Evolutionary conservation across 2,888 invertebrate genomes (phyloP).

Genomic region (Papilio demoleus): DNA sequence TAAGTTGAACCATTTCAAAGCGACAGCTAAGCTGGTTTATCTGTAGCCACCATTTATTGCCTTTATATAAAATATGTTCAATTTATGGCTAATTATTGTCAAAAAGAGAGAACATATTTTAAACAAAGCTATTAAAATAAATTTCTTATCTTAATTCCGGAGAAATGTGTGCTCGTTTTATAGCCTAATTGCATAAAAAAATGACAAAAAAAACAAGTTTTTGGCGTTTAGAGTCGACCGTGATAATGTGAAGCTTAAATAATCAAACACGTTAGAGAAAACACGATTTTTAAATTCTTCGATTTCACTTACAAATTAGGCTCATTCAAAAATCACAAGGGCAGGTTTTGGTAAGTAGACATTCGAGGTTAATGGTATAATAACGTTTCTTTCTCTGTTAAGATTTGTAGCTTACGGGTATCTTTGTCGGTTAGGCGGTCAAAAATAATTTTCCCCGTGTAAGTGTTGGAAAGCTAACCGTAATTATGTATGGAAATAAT

Average conservation of each 20-base stretch:
- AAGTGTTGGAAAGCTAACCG: conserved; percentile 4
- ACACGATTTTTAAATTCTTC: neutral
- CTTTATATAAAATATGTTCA: too few species aligned
- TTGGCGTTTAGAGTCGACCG: neutral
- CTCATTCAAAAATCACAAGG: conserved; percentile 18
- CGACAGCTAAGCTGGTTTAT: too few species aligned
- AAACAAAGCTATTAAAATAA: neutral
- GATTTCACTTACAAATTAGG: conserved; percentile 8
- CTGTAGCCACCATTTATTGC: too few species aligned
- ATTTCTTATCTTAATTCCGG: neutral
- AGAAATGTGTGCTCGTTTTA: neutral
- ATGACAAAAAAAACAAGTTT: conserved; percentile 1
- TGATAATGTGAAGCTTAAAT: conserved; percentile 7
- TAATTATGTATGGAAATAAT: conserved; percentile 21
- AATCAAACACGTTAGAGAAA: conserved; percentile 9
- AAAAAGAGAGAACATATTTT: neutral
- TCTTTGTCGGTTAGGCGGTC: conserved; percentile 30
- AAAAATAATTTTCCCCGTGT: conserved; percentile 7
- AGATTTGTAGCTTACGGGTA: conserved; percentile 22
- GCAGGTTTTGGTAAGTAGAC: conserved; percentile 25
- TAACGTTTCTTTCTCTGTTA: conserved; percentile 12
- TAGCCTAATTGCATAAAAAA: conserved; percentile 4
- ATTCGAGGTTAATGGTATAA: conserved; percentile 33
- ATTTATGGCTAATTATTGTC: too few species aligned
- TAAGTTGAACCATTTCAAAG: too few species aligned